Conservation (phyloP, 2,113 vertebrate species). For the Serinus canaria region DNA sequence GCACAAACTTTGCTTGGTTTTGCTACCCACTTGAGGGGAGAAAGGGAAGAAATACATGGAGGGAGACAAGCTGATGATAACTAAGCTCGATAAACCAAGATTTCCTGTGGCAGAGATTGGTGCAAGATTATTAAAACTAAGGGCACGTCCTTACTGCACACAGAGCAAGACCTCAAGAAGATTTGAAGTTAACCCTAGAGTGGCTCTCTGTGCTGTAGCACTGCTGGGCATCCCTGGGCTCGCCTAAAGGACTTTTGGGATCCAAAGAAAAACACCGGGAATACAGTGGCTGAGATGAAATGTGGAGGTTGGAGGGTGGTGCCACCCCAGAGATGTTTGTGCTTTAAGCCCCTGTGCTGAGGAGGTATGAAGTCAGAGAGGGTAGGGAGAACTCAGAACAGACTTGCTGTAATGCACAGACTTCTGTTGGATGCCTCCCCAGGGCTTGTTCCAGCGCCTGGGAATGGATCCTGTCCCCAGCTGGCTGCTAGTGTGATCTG, state of each 20-base stretch:
- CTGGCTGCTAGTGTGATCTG: not conserved
- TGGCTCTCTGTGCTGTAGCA: not conserved
- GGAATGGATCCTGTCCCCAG: not conserved
- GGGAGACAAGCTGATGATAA: not conserved
- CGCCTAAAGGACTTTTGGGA: not conserved
- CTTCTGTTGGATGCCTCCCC: not conserved
- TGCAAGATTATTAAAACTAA: not conserved
- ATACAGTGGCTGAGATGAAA: not conserved
- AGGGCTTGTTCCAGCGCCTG: not conserved
- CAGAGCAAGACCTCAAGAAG: not conserved
- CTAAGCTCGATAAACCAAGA: not conserved
- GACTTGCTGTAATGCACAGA: not conserved
- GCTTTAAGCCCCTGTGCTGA: not conserved
- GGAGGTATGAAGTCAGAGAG: not conserved
- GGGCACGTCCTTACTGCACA: not conserved
- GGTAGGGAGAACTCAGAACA: not conserved
- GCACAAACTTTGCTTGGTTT: not conserved
- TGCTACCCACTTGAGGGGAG: not conserved
- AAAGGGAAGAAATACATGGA: not conserved
- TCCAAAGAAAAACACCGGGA: not conserved
- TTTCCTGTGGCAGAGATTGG: not conserved
- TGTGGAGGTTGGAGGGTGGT: not conserved
- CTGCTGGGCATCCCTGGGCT: not conserved
- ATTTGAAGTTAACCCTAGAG: not conserved
- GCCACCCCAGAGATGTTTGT: not conserved